Conservation (phyloP, 2,888 invertebrate genomes). For the Erebia ligea region DNA sequence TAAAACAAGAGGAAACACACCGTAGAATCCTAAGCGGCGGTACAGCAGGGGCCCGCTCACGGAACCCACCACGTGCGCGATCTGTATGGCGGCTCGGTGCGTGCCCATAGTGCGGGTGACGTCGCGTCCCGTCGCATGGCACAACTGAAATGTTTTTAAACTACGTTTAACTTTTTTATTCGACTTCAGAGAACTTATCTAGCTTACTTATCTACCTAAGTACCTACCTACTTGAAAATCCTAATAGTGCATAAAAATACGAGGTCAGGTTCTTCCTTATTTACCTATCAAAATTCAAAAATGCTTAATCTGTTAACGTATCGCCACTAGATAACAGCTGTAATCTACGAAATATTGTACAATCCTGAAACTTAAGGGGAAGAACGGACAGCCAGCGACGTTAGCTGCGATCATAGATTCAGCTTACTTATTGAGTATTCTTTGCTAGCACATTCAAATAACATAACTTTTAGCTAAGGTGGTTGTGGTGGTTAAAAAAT, state of each 20-base stretch:
- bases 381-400: background rate
- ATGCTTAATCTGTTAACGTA: conserved; percentile 2
- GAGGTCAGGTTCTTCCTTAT: background rate
- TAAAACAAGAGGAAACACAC: conserved; percentile 86
- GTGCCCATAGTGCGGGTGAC: conserved; percentile 85
- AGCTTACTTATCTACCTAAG: too few relatives aligned
- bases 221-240: too few relatives aligned
- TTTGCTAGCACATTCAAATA: too few relatives aligned
- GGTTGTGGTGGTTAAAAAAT: too few relatives aligned
- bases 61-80: conserved; percentile 83
- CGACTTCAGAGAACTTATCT: background rate
- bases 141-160: conserved; percentile 62
- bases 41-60: conserved; percentile 90
- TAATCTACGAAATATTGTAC: background rate
- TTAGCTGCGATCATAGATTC: too few relatives aligned
- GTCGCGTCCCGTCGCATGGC: conserved; percentile 73
- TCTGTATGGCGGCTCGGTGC: conserved; percentile 76
- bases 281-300: background rate
- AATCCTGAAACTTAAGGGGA: background rate
- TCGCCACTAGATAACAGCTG: background rate
- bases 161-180: background rate
- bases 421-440: too few relatives aligned
- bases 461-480: too few relatives aligned
- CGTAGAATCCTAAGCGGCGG: conserved; percentile 87
- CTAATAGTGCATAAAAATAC: background rate